A percentile compares a stretch with the other conserved stretches of the same genome.
These are phyloP conservation scores for Phrynocephalus vlangalii DNA, from an alignment of 2,797 vertebrate genomes.

Conservation along the genomic window DNA sequence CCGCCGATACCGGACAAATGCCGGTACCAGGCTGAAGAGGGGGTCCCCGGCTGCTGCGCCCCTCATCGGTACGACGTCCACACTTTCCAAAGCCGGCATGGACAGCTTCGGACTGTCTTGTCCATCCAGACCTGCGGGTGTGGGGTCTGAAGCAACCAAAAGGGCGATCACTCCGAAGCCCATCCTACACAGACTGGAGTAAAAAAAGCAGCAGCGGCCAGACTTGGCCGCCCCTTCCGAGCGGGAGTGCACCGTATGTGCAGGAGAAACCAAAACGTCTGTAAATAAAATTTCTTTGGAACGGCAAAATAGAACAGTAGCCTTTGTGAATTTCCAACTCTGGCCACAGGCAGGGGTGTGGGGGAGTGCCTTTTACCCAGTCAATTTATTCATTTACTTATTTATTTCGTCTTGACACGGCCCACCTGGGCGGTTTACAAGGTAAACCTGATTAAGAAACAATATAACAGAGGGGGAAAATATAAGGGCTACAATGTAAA, in stretches of 20 bases:
- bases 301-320: rapidly evolving
- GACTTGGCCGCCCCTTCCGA: not conserved
- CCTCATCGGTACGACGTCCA: conserved; percentile 73
- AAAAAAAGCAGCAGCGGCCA: too few relatives aligned
- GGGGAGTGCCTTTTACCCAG: too few relatives aligned
- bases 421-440: too few relatives aligned
- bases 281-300: conserved; percentile 51
- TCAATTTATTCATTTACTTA: too few relatives aligned
- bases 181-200: not conserved
- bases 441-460: too few relatives aligned
- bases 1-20: conserved; percentile 69
- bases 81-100: conserved; percentile 75
- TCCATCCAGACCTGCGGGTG: conserved; percentile 79
- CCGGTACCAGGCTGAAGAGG: conserved; percentile 73
- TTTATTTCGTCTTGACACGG: too few relatives aligned
- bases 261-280: conserved; percentile 38
- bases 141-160: conserved; percentile 55
- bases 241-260: conserved; percentile 50
- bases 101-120: conserved; percentile 65
- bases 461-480: too few relatives aligned
- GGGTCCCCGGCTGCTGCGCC: conserved; percentile 67
- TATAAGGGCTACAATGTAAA: too few relatives aligned
- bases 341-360: too few relatives aligned
- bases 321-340: not conserved
- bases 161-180: rapidly evolving